Conservation (phyloP, 2,888 invertebrate genomes). For the Drosophila cyrtoloma region DNA sequence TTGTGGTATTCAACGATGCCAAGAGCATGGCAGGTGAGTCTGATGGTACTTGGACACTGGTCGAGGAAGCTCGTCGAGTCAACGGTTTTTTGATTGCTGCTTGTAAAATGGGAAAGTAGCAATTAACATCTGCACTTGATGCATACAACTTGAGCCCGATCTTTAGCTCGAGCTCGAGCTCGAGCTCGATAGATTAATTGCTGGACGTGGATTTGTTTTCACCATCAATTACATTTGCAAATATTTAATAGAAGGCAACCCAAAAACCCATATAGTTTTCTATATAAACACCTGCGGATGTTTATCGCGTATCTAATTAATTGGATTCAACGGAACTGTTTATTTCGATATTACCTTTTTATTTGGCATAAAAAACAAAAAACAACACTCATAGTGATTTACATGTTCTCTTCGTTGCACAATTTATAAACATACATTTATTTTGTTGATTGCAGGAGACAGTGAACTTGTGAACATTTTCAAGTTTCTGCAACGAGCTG, state of each 20-base stretch:
- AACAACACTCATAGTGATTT: conserved; percentile 36
- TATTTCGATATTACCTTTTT: conserved; percentile 6
- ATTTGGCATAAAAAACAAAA: conserved; percentile 20
- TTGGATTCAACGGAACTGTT: conserved; percentile 48
- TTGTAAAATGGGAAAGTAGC: conserved; percentile 44
- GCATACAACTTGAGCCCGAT: conserved; percentile 21
- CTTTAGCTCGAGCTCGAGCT: not conserved
- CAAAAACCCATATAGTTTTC: conserved; percentile 11
- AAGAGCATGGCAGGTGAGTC: conserved; percentile 81
- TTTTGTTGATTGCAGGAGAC: conserved; percentile 71
- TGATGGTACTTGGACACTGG: not conserved
- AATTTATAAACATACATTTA: conserved; percentile 17
- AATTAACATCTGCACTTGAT: conserved; percentile 43
- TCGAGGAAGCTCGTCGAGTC: not conserved
- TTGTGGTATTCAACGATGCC: conserved; percentile 79
- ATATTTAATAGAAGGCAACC: conserved; percentile 15
- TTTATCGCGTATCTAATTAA: conserved; percentile 58
- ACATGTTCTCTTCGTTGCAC: conserved; percentile 20
- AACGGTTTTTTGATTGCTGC: not conserved
- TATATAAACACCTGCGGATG: conserved; percentile 56
- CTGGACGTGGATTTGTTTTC: conserved; percentile 30
- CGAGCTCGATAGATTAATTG: conserved; percentile 21
- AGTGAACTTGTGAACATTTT: conserved; percentile 75
- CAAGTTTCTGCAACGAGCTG: conserved; percentile 82
- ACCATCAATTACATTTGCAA: conserved; percentile 19